phyloP scores from a whole-genome alignment of 2,113 vertebrate genomes.

The Pipra filicauda region DNA sequence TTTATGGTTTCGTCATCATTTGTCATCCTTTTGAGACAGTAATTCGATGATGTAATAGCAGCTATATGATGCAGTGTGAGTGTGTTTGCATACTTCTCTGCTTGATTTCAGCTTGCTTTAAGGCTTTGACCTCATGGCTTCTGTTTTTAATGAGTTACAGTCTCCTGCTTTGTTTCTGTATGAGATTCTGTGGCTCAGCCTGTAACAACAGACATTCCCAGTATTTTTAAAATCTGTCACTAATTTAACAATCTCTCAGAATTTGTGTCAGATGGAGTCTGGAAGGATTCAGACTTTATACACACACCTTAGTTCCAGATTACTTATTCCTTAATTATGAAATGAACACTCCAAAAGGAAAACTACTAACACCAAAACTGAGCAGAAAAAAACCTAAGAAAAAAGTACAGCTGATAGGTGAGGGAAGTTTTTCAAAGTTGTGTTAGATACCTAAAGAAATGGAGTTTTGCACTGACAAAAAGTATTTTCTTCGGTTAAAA shows the following conservation, averaged over 20 bases:
- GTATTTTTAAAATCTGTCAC: background rate
- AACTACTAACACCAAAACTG: background rate
- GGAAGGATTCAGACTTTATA: background rate
- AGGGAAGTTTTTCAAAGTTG: background rate
- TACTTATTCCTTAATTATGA: background rate
- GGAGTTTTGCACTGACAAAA: background rate
- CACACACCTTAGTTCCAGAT: background rate
- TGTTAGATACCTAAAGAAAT: background rate
- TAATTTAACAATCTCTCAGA: background rate
- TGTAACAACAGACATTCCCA: background rate
- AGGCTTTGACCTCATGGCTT: background rate
- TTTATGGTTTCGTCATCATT: background rate
- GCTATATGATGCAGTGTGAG: background rate
- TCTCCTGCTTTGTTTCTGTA: background rate
- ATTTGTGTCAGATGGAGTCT: background rate
- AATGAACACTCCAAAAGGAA: background rate
- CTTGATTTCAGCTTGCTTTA: background rate
- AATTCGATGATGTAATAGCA: background rate
- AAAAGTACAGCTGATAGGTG: background rate
- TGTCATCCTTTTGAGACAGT: background rate
- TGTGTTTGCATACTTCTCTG: background rate
- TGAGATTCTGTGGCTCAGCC: background rate
- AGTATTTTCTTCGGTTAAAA: slow-evolving; percentile 29
- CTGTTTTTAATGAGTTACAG: background rate
- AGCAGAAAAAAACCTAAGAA: background rate